Percentiles rank a stretch among this genome's conserved stretches.
Evolutionary conservation across 2,888 invertebrate species (phyloP).

Genomic region (Dolichopus griseipennis): DNA sequence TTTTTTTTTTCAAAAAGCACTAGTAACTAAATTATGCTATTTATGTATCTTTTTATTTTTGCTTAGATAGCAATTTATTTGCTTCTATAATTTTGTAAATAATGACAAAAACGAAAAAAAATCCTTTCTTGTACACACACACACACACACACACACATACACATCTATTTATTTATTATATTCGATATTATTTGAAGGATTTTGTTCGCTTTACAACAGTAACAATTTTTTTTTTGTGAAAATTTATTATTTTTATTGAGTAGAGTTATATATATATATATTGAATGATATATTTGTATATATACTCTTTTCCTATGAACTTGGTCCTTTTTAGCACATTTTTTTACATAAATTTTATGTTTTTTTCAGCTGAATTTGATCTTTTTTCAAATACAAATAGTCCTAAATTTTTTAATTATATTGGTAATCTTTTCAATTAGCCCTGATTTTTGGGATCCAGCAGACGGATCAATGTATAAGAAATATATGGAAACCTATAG

Average conservation of each 20-base stretch:
- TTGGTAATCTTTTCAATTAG: no score
- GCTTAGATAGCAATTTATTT: slow-evolving; percentile 6
- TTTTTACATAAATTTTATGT: no score
- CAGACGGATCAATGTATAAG: no score
- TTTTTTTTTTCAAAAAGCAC: background rate
- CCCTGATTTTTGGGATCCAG: no score
- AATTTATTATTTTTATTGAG: slow-evolving; percentile 6
- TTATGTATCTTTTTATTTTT: slow-evolving; percentile 1
- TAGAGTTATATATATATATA: no score
- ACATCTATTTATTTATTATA: background rate
- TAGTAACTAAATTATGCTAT: slow-evolving; percentile 4
- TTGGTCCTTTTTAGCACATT: no score
- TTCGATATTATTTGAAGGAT: background rate
- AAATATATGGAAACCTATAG: no score
- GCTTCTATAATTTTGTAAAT: slow-evolving; percentile 4
- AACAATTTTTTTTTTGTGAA: background rate
- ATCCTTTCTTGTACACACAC: background rate
- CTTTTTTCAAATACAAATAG: no score
- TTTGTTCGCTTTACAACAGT: background rate
- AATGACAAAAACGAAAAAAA: background rate
- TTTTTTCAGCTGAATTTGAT: no score
- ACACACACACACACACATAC: background rate
- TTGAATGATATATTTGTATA: no score
- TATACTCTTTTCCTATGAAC: no score
- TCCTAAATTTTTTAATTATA: no score